phyloP scores from a whole-genome alignment of 2,113 vertebrate genomes.

The Cnemophilus loriae region DNA sequence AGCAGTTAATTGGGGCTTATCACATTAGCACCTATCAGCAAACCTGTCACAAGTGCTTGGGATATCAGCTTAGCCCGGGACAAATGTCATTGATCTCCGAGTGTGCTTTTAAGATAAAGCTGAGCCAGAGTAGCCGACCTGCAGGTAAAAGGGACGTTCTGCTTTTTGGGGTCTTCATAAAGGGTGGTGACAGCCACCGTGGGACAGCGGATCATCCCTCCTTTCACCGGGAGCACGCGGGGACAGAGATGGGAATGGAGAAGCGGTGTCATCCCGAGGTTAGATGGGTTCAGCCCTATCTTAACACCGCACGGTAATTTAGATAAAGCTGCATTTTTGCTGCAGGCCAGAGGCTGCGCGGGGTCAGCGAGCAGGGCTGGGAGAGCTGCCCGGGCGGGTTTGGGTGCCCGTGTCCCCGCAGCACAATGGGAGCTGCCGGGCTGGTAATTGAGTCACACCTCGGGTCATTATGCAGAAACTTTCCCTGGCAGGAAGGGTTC shows the following conservation, averaged over 20 bases:
- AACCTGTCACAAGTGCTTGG: neutral
- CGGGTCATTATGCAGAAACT: neutral
- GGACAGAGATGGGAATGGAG: neutral
- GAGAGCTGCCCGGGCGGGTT: neutral
- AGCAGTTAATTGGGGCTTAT: neutral
- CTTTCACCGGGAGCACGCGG: fast-evolving
- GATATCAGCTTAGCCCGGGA: neutral
- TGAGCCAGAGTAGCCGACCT: neutral
- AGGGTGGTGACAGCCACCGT: fast-evolving
- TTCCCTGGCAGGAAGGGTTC: neutral
- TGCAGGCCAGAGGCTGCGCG: neutral
- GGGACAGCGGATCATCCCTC: neutral
- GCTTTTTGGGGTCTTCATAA: fast-evolving
- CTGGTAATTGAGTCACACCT: neutral
- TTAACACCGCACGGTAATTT: neutral
- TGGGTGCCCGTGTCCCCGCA: neutral
- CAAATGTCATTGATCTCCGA: neutral
- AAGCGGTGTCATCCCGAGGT: neutral
- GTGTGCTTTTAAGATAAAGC: neutral
- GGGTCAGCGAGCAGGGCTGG: neutral
- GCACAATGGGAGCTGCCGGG: neutral
- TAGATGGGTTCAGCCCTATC: neutral
- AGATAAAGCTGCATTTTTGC: neutral
- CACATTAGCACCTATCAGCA: neutral
- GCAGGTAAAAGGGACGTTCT: neutral